Percentiles rank a stretch among this genome's conserved stretches.
Evolutionary conservation across 2,113 vertebrate species (phyloP).

Genomic region (Sitta europaea): DNA sequence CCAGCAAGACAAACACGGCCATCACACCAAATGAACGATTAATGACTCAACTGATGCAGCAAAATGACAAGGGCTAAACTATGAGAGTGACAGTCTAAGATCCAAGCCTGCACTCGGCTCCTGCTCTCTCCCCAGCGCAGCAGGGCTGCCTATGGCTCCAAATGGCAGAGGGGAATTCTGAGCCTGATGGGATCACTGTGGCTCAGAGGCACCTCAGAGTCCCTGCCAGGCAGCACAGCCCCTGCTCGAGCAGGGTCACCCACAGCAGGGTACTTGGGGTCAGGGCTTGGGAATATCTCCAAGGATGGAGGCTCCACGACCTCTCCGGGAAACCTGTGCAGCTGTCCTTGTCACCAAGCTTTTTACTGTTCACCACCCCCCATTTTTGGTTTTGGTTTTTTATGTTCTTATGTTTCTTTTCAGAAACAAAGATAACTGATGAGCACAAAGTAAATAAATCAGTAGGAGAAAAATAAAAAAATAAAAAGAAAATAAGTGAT

Average conservation of each 20-base stretch:
- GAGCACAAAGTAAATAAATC: not conserved
- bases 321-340: not conserved
- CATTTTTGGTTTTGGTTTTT: not conserved
- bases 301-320: not conserved
- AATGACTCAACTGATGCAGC: not conserved
- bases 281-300: not conserved
- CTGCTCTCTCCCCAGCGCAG: not conserved
- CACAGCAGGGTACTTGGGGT: not conserved
- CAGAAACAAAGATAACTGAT: not conserved
- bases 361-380: not conserved
- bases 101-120: not conserved
- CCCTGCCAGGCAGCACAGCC: rapidly evolving
- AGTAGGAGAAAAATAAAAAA: too few species aligned
- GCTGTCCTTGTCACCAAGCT: not conserved
- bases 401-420: not conserved
- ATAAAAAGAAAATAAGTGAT: not conserved
- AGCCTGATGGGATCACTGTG: rapidly evolving
- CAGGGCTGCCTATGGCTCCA: not conserved
- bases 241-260: not conserved
- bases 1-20: not conserved
- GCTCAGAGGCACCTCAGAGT: not conserved
- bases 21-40: not conserved
- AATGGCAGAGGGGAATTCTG: not conserved
- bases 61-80: not conserved
- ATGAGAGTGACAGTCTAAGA: not conserved